A percentile compares a stretch with the other conserved stretches of the same genome.
Evolutionary conservation across 2,797 vertebrate species (phyloP).

Genomic region (Pangasius djambal): DNA sequence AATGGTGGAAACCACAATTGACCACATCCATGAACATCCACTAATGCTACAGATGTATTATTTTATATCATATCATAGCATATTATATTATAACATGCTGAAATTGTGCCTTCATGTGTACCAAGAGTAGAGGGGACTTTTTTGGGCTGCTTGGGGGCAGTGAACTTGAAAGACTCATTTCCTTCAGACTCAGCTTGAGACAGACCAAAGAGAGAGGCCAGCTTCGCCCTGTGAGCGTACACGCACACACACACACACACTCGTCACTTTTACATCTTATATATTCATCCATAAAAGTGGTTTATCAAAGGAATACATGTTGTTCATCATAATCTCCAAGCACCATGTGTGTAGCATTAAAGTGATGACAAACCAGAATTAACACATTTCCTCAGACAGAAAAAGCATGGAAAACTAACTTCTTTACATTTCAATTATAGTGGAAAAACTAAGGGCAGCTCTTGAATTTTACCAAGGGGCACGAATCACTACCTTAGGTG

Average conservation of each 20-base stretch:
- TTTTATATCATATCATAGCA: no score
- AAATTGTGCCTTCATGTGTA: not conserved
- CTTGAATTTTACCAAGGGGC: not conserved
- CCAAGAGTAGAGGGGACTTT: slow-evolving; percentile 60
- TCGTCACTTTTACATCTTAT: not conserved
- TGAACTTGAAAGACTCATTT: slow-evolving; percentile 87
- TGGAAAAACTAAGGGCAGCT: not conserved
- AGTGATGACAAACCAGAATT: not conserved
- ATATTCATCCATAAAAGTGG: not conserved
- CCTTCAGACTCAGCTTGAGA: slow-evolving; percentile 75
- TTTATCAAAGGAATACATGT: not conserved
- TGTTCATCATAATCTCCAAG: not conserved
- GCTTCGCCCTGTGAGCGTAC: slow-evolving; percentile 69
- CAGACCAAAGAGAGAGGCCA: slow-evolving; percentile 84
- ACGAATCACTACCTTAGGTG: not conserved
- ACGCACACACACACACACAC: not conserved
- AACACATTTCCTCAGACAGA: not conserved
- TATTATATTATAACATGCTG: no score
- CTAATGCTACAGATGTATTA: not conserved
- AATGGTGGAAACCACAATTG: slow-evolving; percentile 14
- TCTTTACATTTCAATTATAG: not conserved
- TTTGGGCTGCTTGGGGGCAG: slow-evolving; percentile 85
- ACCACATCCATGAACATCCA: not conserved
- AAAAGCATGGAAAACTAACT: not conserved
- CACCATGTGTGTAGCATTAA: not conserved